These are phyloP conservation scores for Agrochola lychnidis DNA, from an alignment of 2,888 invertebrate genomes.

Conservation along the genomic window DNA sequence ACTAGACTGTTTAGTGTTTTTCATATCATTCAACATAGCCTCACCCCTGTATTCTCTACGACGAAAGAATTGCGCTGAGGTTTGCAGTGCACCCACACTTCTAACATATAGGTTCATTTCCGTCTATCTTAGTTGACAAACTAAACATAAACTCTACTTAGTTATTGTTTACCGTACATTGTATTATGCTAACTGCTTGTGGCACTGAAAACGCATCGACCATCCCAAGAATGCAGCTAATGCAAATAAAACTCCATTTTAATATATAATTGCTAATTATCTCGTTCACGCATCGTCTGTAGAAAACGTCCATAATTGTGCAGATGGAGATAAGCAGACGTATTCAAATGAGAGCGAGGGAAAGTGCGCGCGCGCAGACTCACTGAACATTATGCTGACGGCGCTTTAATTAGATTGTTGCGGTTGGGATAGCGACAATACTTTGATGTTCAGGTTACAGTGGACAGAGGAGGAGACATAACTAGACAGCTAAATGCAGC, in stretches of 20 bases:
- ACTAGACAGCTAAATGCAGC: neutral
- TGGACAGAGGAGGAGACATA: too few relatives aligned
- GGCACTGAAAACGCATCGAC: neutral
- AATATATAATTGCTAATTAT: constrained; percentile 57
- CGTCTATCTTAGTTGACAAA: neutral
- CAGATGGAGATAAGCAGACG: constrained; percentile 73
- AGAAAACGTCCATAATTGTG: constrained; percentile 70
- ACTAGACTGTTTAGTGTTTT: neutral
- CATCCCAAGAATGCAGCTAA: constrained; percentile 39
- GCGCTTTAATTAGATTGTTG: constrained; percentile 46
- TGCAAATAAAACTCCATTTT: constrained; percentile 55
- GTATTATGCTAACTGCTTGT: neutral
- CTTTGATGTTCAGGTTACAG: neutral
- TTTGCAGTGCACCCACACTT: neutral
- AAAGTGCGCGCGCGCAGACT: constrained; percentile 73
- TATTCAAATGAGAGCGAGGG: constrained; percentile 74
- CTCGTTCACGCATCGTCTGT: constrained; percentile 64
- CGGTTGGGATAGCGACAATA: constrained; percentile 23
- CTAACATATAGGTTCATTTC: neutral
- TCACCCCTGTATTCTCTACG: too few relatives aligned
- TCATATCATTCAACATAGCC: neutral
- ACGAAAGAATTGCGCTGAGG: too few relatives aligned
- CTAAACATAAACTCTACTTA: neutral
- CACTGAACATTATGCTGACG: constrained; percentile 45
- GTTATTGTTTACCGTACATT: neutral